These are phyloP conservation scores for Pentamera pediparva DNA, from an alignment of 53 echinoderm and acorn worm genomes.

Conservation along the genomic window DNA sequence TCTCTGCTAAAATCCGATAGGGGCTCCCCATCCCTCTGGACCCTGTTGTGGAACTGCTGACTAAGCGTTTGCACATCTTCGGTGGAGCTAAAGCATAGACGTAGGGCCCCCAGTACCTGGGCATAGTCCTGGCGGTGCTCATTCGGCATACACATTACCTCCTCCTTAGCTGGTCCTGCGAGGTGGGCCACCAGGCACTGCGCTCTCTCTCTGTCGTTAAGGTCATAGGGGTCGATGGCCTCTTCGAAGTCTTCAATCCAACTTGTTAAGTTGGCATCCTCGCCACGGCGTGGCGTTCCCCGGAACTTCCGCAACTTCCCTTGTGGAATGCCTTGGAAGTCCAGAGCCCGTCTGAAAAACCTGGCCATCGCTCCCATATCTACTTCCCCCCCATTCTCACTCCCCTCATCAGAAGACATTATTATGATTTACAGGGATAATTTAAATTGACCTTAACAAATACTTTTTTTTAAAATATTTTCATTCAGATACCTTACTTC, in stretches of 20 bases:
- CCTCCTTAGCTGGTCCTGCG: conserved; percentile 37
- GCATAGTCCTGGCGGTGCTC: not conserved
- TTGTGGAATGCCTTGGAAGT: conserved; percentile 3
- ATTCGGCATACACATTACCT: conserved; percentile 19
- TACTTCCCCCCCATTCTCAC: not conserved
- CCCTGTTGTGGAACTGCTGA: conserved; percentile 18
- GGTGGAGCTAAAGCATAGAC: conserved; percentile 12
- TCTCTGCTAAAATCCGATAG: conserved; percentile 41
- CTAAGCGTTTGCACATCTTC: conserved; percentile 17
- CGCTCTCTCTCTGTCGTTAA: not conserved
- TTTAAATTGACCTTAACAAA: too few species aligned
- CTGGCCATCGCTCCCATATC: not conserved
- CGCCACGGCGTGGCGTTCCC: not conserved
- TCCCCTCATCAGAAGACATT: not conserved
- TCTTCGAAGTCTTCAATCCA: not conserved
- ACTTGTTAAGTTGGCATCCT: not conserved
- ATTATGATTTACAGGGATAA: too few species aligned
- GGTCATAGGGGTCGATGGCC: not conserved
- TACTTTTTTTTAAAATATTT: too few species aligned
- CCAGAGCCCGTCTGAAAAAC: conserved; percentile 1
- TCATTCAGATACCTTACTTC: too few species aligned
- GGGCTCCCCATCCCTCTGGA: too few species aligned
- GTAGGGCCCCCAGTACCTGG: not conserved
- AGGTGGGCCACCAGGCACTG: conserved; percentile 26
- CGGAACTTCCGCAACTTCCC: conserved; percentile 5